These are phyloP conservation scores for Antechinus flavipes DNA, from an alignment of 2,113 vertebrate genomes.

Conservation along the genomic window DNA sequence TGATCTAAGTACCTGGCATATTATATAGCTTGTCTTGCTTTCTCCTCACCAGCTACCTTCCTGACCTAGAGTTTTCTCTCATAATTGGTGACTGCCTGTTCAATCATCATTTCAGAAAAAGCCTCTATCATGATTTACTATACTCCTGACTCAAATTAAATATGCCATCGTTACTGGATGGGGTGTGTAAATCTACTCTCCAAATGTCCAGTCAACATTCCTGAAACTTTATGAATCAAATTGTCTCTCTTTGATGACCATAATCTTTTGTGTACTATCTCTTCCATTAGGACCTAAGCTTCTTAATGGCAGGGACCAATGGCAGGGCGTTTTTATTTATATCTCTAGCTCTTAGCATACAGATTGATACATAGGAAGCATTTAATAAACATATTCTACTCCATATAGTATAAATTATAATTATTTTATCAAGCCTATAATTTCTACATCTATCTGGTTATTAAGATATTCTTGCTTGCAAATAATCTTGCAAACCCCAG, in stretches of 20 bases:
- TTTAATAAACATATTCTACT: neutral
- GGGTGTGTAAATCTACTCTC: neutral
- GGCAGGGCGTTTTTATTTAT: neutral
- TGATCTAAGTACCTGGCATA: neutral
- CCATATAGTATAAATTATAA: neutral
- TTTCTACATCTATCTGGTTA: neutral
- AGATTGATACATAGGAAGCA: neutral
- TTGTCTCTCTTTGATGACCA: neutral
- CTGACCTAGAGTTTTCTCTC: neutral
- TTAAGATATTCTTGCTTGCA: neutral
- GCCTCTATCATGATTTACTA: neutral
- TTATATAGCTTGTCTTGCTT: neutral
- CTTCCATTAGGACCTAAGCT: neutral
- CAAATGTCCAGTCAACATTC: neutral
- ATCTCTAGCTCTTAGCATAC: neutral
- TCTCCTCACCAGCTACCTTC: neutral
- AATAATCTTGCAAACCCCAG: neutral
- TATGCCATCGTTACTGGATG: neutral
- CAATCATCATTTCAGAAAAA: neutral
- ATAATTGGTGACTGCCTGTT: neutral
- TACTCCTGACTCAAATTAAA: neutral
- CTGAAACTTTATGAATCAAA: neutral
- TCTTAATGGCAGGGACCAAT: neutral
- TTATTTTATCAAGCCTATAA: neutral
- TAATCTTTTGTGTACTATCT: neutral